Evolutionary conservation across 1,140 invertebrate genomes (phyloP).

Genomic region (Galendromus occidentalis): DNA sequence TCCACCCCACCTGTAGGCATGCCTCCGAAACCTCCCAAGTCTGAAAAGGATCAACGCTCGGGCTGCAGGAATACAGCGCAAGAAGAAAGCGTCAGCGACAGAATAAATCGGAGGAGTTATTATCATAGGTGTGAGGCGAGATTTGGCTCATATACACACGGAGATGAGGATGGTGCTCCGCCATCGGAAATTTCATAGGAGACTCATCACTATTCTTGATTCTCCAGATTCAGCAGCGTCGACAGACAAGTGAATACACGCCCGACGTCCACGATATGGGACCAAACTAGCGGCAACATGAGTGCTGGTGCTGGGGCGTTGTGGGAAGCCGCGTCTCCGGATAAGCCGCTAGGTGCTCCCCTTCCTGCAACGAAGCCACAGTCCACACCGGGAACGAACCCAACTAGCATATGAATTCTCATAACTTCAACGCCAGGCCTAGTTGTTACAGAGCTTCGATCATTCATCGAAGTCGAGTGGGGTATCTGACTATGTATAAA

Average conservation of each 20-base stretch:
- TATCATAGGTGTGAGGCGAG: neutral
- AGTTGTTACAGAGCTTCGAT: too few relatives aligned
- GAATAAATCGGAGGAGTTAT: neutral
- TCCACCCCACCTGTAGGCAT: neutral
- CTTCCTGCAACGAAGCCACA: neutral
- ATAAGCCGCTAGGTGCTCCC: neutral
- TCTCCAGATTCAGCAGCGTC: slow-evolving; percentile 5
- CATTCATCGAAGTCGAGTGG: too few relatives aligned
- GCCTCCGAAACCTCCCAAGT: neutral
- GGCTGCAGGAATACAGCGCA: neutral
- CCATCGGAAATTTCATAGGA: too few relatives aligned
- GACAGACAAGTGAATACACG: neutral
- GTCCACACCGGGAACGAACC: neutral
- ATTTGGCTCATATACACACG: too few relatives aligned
- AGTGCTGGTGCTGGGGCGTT: neutral
- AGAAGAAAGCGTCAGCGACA: neutral
- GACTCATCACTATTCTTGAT: too few relatives aligned
- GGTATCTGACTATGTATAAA: too few relatives aligned
- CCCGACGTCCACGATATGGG: neutral
- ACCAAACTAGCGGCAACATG: neutral
- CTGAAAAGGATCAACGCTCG: neutral
- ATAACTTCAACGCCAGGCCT: too few relatives aligned
- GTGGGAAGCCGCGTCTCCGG: slow-evolving; percentile 2
- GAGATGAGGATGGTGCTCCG: too few relatives aligned
- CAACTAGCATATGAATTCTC: neutral